Percentiles rank a stretch among this genome's conserved stretches.
Evolutionary conservation across 2,113 vertebrate species (phyloP).

Genomic region (Pangasianodon hypophthalmus): DNA sequence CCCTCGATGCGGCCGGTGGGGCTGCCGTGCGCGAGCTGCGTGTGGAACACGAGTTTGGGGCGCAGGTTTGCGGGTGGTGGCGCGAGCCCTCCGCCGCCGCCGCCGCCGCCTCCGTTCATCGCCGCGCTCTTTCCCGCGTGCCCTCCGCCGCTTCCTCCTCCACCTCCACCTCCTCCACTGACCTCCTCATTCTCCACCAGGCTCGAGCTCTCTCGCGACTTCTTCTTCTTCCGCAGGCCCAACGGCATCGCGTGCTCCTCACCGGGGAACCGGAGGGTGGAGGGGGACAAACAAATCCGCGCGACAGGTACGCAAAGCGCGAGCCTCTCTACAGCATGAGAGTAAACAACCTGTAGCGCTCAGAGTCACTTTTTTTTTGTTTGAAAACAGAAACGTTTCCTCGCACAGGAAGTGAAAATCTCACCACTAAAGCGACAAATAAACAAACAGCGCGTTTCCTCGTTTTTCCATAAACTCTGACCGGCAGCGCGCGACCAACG

Average conservation of each 20-base stretch:
- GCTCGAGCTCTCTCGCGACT: constrained; percentile 72
- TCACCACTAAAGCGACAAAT: not conserved
- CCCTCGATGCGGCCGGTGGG: constrained; percentile 86
- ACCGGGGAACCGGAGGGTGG: not conserved
- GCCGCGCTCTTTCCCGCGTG: constrained; percentile 59
- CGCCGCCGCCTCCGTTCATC: constrained; percentile 57
- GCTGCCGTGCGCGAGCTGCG: constrained; percentile 92
- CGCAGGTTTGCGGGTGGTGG: constrained; percentile 67
- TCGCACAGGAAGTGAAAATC: not conserved
- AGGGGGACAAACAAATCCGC: constrained; percentile 8
- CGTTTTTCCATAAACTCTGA: constrained; percentile 47
- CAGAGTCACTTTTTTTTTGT: not conserved
- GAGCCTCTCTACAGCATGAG: not conserved
- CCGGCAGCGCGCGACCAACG: constrained; percentile 67
- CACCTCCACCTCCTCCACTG: constrained; percentile 76
- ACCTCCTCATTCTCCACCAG: constrained; percentile 82
- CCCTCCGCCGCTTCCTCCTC: constrained; percentile 73
- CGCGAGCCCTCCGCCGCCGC: constrained; percentile 64
- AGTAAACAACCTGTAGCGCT: not conserved
- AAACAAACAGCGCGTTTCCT: not conserved
- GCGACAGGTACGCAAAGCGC: constrained; percentile 27
- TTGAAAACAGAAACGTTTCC: not conserved
- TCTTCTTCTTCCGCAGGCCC: constrained; percentile 82
- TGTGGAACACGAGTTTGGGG: constrained; percentile 83
- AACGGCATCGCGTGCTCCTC: constrained; percentile 79